A percentile compares a stretch with the other conserved stretches of the same genome.
These are phyloP conservation scores for Paracentrotus lividus DNA, from an alignment of 53 echinoderm and acorn worm genomes.

Conservation along the genomic window DNA sequence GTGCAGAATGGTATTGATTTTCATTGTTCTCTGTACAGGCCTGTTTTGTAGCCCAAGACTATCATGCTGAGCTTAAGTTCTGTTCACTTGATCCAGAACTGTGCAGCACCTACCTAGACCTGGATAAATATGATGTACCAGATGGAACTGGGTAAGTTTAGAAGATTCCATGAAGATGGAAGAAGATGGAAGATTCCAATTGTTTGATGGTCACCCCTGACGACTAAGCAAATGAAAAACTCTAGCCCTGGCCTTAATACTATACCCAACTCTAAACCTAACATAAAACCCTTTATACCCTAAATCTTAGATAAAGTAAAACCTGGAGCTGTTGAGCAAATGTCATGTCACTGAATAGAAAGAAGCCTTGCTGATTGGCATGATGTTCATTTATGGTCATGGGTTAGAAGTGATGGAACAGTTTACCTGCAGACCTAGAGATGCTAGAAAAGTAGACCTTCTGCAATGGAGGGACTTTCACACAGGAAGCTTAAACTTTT, in stretches of 20 bases:
- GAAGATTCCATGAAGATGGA: too few relatives aligned
- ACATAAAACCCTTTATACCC: too few relatives aligned
- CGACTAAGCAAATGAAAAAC: too few relatives aligned
- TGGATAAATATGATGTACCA: slow-evolving; percentile 92
- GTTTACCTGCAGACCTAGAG: neutral
- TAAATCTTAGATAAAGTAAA: too few relatives aligned
- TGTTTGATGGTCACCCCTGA: too few relatives aligned
- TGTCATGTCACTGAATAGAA: too few relatives aligned
- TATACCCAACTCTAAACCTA: too few relatives aligned
- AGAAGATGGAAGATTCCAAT: too few relatives aligned
- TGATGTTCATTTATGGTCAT: too few relatives aligned
- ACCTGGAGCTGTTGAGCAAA: too few relatives aligned
- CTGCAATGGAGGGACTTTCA: neutral
- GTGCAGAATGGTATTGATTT: neutral
- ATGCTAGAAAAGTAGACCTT: neutral
- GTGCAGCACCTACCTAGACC: slow-evolving; percentile 91
- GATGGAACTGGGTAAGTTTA: slow-evolving; percentile 88
- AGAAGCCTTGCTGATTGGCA: too few relatives aligned
- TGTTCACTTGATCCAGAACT: slow-evolving; percentile 93
- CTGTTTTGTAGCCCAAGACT: slow-evolving; percentile 98
- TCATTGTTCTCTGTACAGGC: slow-evolving; percentile 71
- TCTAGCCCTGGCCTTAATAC: too few relatives aligned
- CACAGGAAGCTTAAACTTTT: neutral
- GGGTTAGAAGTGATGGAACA: neutral
- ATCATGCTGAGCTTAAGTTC: slow-evolving; percentile 94